Evolutionary conservation across 1,140 invertebrate genomes (phyloP).

Genomic region (Paraescarpia echinospica): DNA sequence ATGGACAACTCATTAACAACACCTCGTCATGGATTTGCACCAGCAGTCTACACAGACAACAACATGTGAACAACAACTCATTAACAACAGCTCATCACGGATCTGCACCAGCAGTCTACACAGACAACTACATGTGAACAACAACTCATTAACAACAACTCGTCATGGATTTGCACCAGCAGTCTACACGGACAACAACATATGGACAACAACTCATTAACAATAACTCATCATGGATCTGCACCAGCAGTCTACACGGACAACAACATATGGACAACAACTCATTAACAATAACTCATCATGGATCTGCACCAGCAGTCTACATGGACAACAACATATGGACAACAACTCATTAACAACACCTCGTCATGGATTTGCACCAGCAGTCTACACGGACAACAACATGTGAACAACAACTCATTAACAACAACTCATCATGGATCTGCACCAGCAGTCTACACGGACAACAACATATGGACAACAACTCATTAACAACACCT

Average conservation of each 20-base stretch:
- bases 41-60: not conserved
- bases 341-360: too few species aligned
- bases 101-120: not conserved
- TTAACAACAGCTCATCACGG: not conserved
- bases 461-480: too few species aligned
- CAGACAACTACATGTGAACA: too few species aligned
- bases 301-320: not conserved
- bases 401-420: not conserved
- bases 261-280: too few species aligned
- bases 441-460: not conserved
- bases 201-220: not conserved
- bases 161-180: too few species aligned
- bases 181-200: not conserved
- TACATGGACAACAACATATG: too few species aligned
- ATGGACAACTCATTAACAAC: not conserved
- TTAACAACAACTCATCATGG: not conserved
- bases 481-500: not conserved
- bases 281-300: not conserved
- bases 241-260: not conserved
- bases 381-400: too few species aligned
- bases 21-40: not conserved
- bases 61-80: not conserved
- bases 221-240: not conserved
- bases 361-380: too few species aligned
- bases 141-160: too few species aligned